A percentile compares a stretch with the other conserved stretches of the same genome.
phyloP scores from a whole-genome alignment of 2,888 invertebrate species.

The Phortica okadai region DNA sequence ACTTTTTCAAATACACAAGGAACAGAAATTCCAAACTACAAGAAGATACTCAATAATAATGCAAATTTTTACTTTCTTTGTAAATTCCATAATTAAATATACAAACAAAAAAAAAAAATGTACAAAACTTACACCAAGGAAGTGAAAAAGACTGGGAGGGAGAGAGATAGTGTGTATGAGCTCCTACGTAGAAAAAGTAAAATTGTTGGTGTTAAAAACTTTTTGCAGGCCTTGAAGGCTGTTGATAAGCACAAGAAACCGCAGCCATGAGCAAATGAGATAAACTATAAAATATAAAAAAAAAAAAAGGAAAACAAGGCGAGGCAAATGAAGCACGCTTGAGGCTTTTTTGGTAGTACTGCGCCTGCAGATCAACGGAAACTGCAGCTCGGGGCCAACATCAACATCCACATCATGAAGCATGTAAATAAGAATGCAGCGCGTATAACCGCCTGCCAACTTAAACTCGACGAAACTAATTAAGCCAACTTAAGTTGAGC shows the following conservation, averaged over 20 bases:
- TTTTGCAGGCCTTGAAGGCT: slow-evolving; percentile 48
- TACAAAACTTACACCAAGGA: background rate
- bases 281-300: slow-evolving; percentile 34
- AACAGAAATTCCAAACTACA: slow-evolving; percentile 40
- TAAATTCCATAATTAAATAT: slow-evolving; percentile 66
- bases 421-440: slow-evolving; percentile 55
- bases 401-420: slow-evolving; percentile 33
- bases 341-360: background rate
- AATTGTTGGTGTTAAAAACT: slow-evolving; percentile 31
- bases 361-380: slow-evolving; percentile 32
- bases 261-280: slow-evolving; percentile 33
- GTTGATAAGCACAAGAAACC: slow-evolving; percentile 43
- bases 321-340: too few species aligned
- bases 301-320: background rate
- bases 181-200: slow-evolving; percentile 6
- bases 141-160: slow-evolving; percentile 12
- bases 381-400: slow-evolving; percentile 26
- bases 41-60: slow-evolving; percentile 58
- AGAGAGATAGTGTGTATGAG: too few species aligned
- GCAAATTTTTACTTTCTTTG: slow-evolving; percentile 54
- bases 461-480: slow-evolving; percentile 67
- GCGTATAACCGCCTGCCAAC: slow-evolving; percentile 36
- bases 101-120: slow-evolving; percentile 44
- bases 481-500: slow-evolving; percentile 70
- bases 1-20: background rate